Conservation (phyloP, 1,140 invertebrate species). For the Neotoxoptera formosana region DNA sequence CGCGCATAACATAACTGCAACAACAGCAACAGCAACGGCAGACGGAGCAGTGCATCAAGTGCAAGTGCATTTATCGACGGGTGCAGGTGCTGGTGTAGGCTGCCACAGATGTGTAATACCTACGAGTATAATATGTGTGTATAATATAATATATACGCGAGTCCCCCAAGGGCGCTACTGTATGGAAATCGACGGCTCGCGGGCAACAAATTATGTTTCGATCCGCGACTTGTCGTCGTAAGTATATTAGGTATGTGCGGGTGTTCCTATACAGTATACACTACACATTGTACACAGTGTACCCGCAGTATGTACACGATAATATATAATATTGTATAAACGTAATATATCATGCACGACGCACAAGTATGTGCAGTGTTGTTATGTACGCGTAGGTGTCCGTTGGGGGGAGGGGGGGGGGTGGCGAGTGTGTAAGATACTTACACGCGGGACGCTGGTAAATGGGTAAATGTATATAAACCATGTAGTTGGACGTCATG, state of each 20-base stretch:
- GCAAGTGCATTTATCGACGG: background rate
- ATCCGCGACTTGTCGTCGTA: background rate
- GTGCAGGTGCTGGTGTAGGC: background rate
- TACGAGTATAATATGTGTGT: background rate
- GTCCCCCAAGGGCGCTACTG: slow-evolving; percentile 1
- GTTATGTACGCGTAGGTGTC: background rate
- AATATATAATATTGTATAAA: background rate
- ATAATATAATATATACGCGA: background rate
- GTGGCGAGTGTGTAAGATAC: background rate
- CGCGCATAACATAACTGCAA: background rate
- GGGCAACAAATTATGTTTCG: background rate
- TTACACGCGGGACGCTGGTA: background rate
- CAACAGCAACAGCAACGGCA: background rate
- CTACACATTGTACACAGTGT: background rate
- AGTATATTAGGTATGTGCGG: background rate
- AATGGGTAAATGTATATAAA: background rate
- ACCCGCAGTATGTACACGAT: background rate
- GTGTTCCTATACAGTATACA: background rate
- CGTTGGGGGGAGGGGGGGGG: too few species aligned
- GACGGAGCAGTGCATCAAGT: slow-evolving; percentile 12
- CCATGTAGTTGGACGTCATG: background rate
- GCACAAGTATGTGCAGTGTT: background rate
- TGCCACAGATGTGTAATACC: background rate
- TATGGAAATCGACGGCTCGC: slow-evolving; percentile 4
- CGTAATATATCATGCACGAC: background rate